phyloP scores from a whole-genome alignment of 2,888 invertebrate species.

The Drosophila anomelani region DNA sequence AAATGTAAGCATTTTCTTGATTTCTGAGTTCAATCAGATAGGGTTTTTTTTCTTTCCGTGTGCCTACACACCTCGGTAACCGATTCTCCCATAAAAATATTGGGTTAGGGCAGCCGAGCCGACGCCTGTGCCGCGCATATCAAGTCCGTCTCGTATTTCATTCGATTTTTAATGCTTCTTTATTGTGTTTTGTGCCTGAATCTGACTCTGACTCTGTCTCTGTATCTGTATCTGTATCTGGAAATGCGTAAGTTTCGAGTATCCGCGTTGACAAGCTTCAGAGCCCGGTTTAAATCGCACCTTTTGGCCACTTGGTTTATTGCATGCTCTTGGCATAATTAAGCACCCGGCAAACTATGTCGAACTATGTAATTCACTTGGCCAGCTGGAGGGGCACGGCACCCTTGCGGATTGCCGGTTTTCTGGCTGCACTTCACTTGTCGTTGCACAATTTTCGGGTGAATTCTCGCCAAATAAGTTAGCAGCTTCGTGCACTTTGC shows the following conservation, averaged over 20 bases:
- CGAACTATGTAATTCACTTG: constrained; percentile 18
- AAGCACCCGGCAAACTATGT: constrained; percentile 1
- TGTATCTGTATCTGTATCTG: constrained; percentile 43
- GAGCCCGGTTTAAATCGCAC: constrained; percentile 24
- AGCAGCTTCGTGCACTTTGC: constrained; percentile 42
- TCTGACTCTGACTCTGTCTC: constrained; percentile 21
- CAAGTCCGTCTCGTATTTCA: constrained; percentile 69
- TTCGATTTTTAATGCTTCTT: constrained; percentile 58
- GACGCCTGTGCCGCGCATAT: constrained; percentile 64
- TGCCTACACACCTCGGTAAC: constrained; percentile 25
- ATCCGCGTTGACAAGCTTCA: constrained; percentile 20
- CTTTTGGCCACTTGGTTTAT: constrained; percentile 28
- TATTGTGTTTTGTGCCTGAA: constrained; percentile 33
- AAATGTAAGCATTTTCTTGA: not conserved
- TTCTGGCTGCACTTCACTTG: constrained; percentile 29
- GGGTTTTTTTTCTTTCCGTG: constrained; percentile 1
- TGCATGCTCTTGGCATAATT: constrained; percentile 22
- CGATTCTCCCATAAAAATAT: constrained; percentile 60
- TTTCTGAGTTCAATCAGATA: not conserved
- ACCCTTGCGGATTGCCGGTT: constrained; percentile 11
- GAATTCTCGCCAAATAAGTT: constrained; percentile 12
- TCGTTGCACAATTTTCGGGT: constrained; percentile 3
- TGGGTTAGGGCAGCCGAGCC: constrained; percentile 56
- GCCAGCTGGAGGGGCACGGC: constrained; percentile 7
- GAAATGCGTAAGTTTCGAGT: constrained; percentile 14